Base-by-base conservation (phyloP, 2,888 invertebrate genomes). In the Coremacera marginata region DNA sequence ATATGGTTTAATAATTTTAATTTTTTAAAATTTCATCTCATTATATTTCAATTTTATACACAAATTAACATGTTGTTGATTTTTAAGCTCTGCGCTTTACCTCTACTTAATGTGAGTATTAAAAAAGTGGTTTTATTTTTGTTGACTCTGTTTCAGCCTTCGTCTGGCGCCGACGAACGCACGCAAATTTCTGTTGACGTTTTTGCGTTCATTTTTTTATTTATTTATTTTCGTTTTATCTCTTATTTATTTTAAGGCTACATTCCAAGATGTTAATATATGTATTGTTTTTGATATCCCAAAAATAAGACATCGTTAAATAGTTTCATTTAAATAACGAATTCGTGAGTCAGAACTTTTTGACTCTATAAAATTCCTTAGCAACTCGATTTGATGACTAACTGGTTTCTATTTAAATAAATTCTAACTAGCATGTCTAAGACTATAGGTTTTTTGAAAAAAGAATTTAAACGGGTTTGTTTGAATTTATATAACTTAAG, bases 121-220 rank as follows among this genome's bases (percentile, higher is more conserved):
- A 25, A 22, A 68, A 68, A 25, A 49, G 5, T 22, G 22, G 14
- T 68, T 65, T 16, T 34, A 27, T 68, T 27, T 16, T 49, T 37
- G 65, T 14, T 8, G 37, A 5, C 49, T 44, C 16, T 49, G 44
- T 44, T 67, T 55, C 51, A 67, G 3, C 37, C 57, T 31, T n/a
- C 25, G 31, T 73, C 27, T 14, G 51, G 79, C 81, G 81, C 81
- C 78, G 71, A 62, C 57, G 65, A 44, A 49, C 74, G 31, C 72
- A 74, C 55, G 37, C 51, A 63, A 31, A 63, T 65, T 77, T 78
- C 83, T 80, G 79, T 81, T 78, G 80, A 73, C 62, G 76, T 68
- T 80, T 80, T 79, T 81, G 84, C 37, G 83, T 75, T 82, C 75
- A 44, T 4, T 9, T 67, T 3, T 34, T 60, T 60, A 81, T 75